Base-by-base conservation (phyloP, 2,888 invertebrate genomes). In the Petrolisthes manimaculis region DNA sequence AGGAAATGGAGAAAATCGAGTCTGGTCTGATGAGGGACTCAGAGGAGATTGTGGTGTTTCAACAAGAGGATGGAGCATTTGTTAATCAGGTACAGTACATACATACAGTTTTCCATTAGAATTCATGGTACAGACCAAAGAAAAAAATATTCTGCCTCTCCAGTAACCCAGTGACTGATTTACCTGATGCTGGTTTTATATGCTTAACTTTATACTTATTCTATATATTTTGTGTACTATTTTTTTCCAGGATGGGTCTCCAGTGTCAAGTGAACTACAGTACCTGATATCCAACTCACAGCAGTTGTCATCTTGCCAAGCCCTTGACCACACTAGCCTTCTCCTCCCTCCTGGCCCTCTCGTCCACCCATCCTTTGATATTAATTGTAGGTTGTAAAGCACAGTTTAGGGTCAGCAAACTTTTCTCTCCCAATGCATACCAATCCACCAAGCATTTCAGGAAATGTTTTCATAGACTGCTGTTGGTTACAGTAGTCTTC, bases 201-300 rank as follows among this genome's bases (percentile, higher is more conserved):
- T 37, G 2, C 37, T 37, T 37, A 37, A 37, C 37, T 37, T 37
- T 37, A 37, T 2, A 37, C 37, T 37, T 37, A 2, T 37, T 37
- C 37, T 37, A 37, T 37, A 37, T 37, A 37, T 37, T 37, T 37
- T 37, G 37, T 37, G 18, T 56, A 9, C 21, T 83, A 0, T 75
- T 21, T 12, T 14, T 5, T 74, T 81, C 5, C 86, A 87, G 86
- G 86, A 87, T 71, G 86, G 86, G n/a, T 83, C 83, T 9, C 86
- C 86, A 69, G 78, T 87, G n/a, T 83, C 86, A 5, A 78, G 79
- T 71, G 86, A 87, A n/a, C 77, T 87, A 37, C 86, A 87, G 78
- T 87, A 82, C 56, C 67, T 87, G 78, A 86, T 86, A 54, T 51
- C 86, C 69, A 83, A n/a, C 24, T 87, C 79, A 8, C 86, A 78